Conservation (phyloP, 2,888 invertebrate species). For the Allygus modestus region DNA sequence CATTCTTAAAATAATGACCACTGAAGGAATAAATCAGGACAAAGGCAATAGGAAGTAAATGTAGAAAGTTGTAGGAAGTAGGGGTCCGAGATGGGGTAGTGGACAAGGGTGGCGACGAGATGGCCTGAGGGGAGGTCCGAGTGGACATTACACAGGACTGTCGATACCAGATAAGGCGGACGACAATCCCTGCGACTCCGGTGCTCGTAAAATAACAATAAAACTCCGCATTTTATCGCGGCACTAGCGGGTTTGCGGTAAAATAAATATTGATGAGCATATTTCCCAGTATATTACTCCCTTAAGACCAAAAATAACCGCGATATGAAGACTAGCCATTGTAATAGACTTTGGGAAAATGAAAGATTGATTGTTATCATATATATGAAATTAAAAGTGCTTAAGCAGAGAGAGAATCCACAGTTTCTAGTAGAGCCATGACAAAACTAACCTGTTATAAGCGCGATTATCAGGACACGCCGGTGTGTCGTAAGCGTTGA, state of each 20-base stretch:
- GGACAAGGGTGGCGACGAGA: not conserved
- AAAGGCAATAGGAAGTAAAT: conserved; percentile 30
- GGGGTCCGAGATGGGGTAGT: conserved; percentile 6
- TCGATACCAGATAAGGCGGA: conserved; percentile 31
- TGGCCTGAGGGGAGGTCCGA: not conserved
- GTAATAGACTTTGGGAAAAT: too few relatives aligned
- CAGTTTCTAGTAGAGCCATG: too few relatives aligned
- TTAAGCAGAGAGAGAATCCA: too few relatives aligned
- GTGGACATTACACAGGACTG: conserved; percentile 19
- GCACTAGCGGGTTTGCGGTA: not conserved
- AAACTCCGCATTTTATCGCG: not conserved
- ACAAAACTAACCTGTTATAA: too few relatives aligned
- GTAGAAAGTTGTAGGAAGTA: conserved; percentile 20
- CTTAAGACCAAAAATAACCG: not conserved
- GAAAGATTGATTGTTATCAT: too few relatives aligned
- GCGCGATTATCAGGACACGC: too few relatives aligned
- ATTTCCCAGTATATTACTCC: not conserved
- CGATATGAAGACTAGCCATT: too few relatives aligned
- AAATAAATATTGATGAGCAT: not conserved
- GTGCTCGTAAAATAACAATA: not conserved
- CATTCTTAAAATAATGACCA: not conserved
- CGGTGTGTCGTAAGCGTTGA: too few relatives aligned
- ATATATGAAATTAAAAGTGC: too few relatives aligned
- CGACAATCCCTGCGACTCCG: not conserved
- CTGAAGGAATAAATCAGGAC: conserved; percentile 11